phyloP scores from a whole-genome alignment of 2,113 vertebrate species.

The Isichthys henryi region DNA sequence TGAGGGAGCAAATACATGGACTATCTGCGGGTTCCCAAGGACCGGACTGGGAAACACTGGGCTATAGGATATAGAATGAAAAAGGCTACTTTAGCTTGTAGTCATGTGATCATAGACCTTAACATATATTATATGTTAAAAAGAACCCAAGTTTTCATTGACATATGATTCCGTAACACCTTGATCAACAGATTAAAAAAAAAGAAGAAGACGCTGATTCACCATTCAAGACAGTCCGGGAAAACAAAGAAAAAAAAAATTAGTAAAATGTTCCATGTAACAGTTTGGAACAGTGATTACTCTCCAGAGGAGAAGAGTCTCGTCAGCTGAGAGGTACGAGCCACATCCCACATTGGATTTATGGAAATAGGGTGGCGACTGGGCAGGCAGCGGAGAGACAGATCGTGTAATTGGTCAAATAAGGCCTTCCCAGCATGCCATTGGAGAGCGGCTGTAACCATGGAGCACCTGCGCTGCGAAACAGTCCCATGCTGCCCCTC shows the following conservation, averaged over 20 bases:
- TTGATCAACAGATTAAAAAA: neutral
- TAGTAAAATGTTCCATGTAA: neutral
- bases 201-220: neutral
- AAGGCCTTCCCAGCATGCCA: neutral
- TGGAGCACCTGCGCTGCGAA: neutral
- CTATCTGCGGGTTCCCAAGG: neutral
- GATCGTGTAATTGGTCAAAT: constrained; percentile 2
- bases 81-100: neutral
- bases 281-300: neutral
- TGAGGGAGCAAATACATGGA: neutral
- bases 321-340: neutral
- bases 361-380: neutral
- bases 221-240: neutral
- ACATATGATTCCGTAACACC: neutral
- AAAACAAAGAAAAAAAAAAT: neutral
- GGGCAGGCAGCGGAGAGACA: constrained; percentile 2
- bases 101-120: neutral
- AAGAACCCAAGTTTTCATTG: neutral
- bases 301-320: neutral
- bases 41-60: neutral
- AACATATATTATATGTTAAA: neutral
- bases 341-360: neutral
- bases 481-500: neutral
- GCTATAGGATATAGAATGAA: neutral
- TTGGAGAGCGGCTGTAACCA: neutral